Conservation (phyloP, 2,888 invertebrate genomes). For the Vanessa cardui region DNA sequence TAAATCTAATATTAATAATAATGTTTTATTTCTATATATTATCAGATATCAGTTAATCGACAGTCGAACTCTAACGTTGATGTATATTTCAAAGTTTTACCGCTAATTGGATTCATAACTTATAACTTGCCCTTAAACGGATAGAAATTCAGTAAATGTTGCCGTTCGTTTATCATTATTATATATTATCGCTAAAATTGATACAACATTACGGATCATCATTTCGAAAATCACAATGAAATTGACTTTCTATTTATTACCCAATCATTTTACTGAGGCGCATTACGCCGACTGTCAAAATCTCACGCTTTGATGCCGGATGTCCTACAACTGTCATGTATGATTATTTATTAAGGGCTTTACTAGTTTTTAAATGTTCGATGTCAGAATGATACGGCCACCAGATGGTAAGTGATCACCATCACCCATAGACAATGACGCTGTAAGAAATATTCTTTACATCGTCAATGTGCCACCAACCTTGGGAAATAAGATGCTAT, state of each 20-base stretch:
- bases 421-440: too few species aligned
- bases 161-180: not conserved
- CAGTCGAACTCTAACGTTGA: too few species aligned
- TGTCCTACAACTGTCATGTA: constrained; percentile 22
- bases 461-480: too few species aligned
- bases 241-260: constrained; percentile 27
- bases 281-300: constrained; percentile 24
- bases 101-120: too few species aligned
- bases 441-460: too few species aligned
- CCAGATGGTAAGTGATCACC: too few species aligned
- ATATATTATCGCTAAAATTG: constrained; percentile 1
- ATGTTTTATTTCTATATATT: too few species aligned
- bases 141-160: not conserved
- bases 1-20: too few species aligned
- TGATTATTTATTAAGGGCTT: constrained; percentile 17
- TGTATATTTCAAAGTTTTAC: too few species aligned
- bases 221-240: constrained; percentile 15
- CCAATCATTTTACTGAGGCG: constrained; percentile 8
- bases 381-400: constrained; percentile 3
- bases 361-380: constrained; percentile 7
- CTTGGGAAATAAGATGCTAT: too few species aligned
- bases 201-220: constrained; percentile 7
- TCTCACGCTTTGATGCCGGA: constrained; percentile 20
- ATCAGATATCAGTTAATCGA: too few species aligned
- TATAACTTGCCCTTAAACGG: not conserved